These are phyloP conservation scores for Chrysolina oricalcia DNA, from an alignment of 2,888 invertebrate genomes.

Conservation along the genomic window DNA sequence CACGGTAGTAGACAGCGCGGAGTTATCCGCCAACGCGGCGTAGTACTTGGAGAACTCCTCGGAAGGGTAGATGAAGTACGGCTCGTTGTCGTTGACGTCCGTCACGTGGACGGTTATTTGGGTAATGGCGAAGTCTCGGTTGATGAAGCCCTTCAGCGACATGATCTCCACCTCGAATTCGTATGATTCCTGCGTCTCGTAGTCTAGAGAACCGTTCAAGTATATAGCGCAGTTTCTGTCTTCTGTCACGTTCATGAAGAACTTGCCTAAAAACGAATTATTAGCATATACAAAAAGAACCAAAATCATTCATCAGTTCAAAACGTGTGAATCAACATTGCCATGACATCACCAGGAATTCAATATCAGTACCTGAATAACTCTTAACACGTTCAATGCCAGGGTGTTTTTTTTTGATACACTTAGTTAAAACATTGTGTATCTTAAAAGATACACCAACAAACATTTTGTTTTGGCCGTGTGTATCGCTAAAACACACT, in stretches of 20 bases:
- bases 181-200: slow-evolving; percentile 83
- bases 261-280: slow-evolving; percentile 75
- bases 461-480: too few relatives aligned
- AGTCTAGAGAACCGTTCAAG: slow-evolving; percentile 84
- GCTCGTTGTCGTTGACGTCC: slow-evolving; percentile 93
- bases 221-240: slow-evolving; percentile 89
- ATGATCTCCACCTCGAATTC: slow-evolving; percentile 84
- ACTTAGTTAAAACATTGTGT: too few relatives aligned
- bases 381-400: too few relatives aligned
- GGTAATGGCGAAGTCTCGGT: slow-evolving; percentile 83
- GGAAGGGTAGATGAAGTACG: slow-evolving; percentile 84
- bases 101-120: slow-evolving; percentile 86
- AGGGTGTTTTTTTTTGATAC: too few relatives aligned
- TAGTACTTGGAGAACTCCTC: slow-evolving; percentile 79
- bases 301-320: background rate
- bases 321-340: too few relatives aligned
- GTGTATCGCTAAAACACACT: too few relatives aligned
- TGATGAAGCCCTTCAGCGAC: slow-evolving; percentile 87
- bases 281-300: background rate
- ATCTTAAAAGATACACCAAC: too few relatives aligned
- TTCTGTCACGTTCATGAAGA: slow-evolving; percentile 82
- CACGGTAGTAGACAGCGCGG: slow-evolving; percentile 83
- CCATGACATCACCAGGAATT: too few relatives aligned
- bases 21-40: slow-evolving; percentile 83
- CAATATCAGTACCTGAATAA: background rate